Evolutionary conservation across 2,113 vertebrate genomes (phyloP), one percentile per base, ranked within the genome.

Genomic region (Hippocampus barbouri): DNA sequence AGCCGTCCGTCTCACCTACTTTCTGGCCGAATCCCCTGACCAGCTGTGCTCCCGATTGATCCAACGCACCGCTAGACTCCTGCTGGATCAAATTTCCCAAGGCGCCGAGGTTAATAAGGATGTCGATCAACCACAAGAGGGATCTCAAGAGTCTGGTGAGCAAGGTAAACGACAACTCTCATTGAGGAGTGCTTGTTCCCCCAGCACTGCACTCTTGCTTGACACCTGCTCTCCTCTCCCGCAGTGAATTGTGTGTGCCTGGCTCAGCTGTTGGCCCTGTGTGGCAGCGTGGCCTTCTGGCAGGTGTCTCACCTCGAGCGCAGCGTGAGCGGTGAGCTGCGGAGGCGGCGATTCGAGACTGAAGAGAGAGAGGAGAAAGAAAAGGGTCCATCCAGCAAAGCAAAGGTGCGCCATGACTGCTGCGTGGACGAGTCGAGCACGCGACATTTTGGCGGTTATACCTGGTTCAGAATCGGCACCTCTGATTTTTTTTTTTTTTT

Each of bases 251-350:
- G 88, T 51, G 84, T 92, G 90, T 85, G 83, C 90, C 83, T 98
- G 81, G 92, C 94, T 72, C 95, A 97, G 85, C 86, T 98, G 79
- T 72, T 99, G 73, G 93, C 95, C n/a, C 90, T 97, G 54, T 95
- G 92, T 74, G 97, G 97, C 59, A 88, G 94, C 9, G 94, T 99
- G 88, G 97, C 94, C 11, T 87, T 98, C 83, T 96, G 95, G 91
- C 96, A 98, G 87, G 90, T 99, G 59, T 92, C 90, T 0, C 91
- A 98, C 83, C 88, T 99, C 77, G 97, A 99, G 82, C 91, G 94
- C 78, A 94, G 94, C 0, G 93, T 99, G 85, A 96, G 93, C 0
- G 12, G 91, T 10, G 97, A 98, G 89, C 93, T 99, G 38, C 89
- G 94, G 77, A 91, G 96, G 64, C 93, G 95, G 70, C 93, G 96